Base-by-base conservation (phyloP, 2,888 invertebrate genomes). In the Metellina segmentata region DNA sequence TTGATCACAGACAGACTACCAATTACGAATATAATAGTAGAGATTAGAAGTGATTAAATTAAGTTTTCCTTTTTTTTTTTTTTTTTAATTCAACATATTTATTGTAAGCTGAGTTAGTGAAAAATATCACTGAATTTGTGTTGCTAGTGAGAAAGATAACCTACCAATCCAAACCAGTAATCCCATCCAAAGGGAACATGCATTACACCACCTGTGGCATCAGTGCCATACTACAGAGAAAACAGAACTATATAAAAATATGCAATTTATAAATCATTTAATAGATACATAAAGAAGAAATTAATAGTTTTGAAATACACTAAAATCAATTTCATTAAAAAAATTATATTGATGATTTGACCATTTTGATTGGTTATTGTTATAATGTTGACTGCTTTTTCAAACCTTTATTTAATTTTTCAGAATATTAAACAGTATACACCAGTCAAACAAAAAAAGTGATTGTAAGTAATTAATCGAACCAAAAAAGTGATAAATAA, bases 131-230 rank as follows among this genome's bases (percentile, higher is more conserved):
- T 34, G 34, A 34, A 34, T 34, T 34, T 34, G 34, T 34, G 4
- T 34, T 34, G 34, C 34, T 34, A 34, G 1, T 34, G 34, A 34
- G 34, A 34, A 34, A 34, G 34, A 34, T 34, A 72, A 94, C 94
- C 93, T 94, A 95, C 96, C 71, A 99, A 95, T 0, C 97, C 98
- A 94, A 97, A 96, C 97, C 98, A 99, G 94, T 97, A 96, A 92
- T 97, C 96, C 97, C 98, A 99, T 0, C 99, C 98, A 0, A 96
- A 96, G 0, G 99, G 99, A 1, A 98, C 96, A 93, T 96, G 96
- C 13, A 95, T 94, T 0, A 96, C 96, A 0, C 97, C 97, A 6
- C 97, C 97, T 0, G 96, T 95, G 0, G 94, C 94, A 83, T 95
- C 94, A 0, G 94, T 94, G 0, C 97, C 97, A 94, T 97, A 97